phyloP scores from a whole-genome alignment of 2,797 vertebrate species.

The Catostomus latipinnis region DNA sequence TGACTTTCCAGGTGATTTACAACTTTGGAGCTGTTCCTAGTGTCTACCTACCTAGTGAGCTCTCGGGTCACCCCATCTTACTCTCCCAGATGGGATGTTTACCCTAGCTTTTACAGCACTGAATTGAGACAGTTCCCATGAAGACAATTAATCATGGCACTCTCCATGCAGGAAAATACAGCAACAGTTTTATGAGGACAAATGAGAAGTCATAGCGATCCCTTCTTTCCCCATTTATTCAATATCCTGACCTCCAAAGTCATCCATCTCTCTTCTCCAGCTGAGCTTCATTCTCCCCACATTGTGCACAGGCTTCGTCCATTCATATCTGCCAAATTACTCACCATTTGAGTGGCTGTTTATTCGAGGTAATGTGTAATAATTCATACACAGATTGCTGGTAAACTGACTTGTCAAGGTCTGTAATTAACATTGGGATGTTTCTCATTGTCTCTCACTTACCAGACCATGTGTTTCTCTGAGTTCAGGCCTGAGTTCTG shows the following conservation, averaged over 20 bases:
- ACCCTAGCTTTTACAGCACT: slow-evolving; percentile 15
- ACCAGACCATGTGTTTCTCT: slow-evolving; percentile 40
- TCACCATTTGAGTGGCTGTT: slow-evolving; percentile 24
- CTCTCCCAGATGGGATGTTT: slow-evolving; percentile 35
- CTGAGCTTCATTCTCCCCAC: slow-evolving; percentile 19
- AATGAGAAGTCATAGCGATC: slow-evolving; percentile 46
- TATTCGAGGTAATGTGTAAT: slow-evolving; percentile 33
- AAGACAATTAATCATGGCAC: slow-evolving; percentile 48
- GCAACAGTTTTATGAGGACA: slow-evolving; percentile 53
- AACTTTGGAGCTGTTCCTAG: slow-evolving; percentile 29
- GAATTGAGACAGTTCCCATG: slow-evolving; percentile 43
- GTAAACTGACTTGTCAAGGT: slow-evolving; percentile 2
- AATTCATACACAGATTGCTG: slow-evolving; percentile 34
- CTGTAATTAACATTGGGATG: slow-evolving; percentile 5
- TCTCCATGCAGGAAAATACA: slow-evolving; percentile 35
- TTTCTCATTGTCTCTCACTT: slow-evolving; percentile 36
- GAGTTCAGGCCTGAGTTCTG: slow-evolving; percentile 14
- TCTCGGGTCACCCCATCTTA: slow-evolving; percentile 2
- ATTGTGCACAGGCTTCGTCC: slow-evolving; percentile 1
- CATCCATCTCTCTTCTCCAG: slow-evolving; percentile 34
- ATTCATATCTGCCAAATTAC: slow-evolving; percentile 25
- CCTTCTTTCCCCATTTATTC: slow-evolving; percentile 38
- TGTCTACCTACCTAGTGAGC: background rate
- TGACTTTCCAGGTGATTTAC: slow-evolving; percentile 41
- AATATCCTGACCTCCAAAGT: slow-evolving; percentile 31